Base-by-base conservation (phyloP, 2,888 invertebrate species). In the Schizotus pectinicornis region DNA sequence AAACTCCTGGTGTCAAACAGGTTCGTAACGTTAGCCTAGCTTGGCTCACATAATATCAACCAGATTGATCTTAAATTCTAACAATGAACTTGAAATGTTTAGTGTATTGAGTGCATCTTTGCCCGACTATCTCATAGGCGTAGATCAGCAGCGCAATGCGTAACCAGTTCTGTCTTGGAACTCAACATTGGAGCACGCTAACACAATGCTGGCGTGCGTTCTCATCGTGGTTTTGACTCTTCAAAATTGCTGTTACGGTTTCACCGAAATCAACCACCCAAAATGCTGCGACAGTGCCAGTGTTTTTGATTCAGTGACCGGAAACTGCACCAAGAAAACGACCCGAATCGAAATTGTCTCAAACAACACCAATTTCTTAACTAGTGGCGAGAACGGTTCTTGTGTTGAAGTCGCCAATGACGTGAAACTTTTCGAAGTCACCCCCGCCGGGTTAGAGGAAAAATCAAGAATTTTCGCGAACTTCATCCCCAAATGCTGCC, bases 401-500 rank as follows among this genome's bases (percentile, higher is more conserved):
- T 59, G 59, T 39, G 45, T 59, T 5, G 45, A 50, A 38, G 32
- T 59, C 1, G 50, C 36, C 36, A 46, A 55, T 35, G 38, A 37
- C 11, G 34, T 58, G 6, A 11, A 8, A 5, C 22, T 58, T 3
- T 58, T 48, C 9, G 6, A 48, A 22, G 32, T 14, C 9, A 12
- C 12, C 31, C 32, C 34, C 6, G 9, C 2, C 0, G 30, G 34
- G 7, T 8, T 35, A 11, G 12, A 32, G 1, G 6, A 53, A 57
- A 37, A 36, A 22, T 31, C 22, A 47, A 35, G 37, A 61, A 32
- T 50, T 50, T 8, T 22, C 7, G 42, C 47, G 0, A 49, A 55
- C n/a, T 53, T 61, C 43, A 51, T 62, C 31, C 62, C 62, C 9
- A 66, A 66, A 56, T 66, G 66, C 48, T 66, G 66, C 47, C 66